A percentile compares a stretch with the other conserved stretches of the same genome.
Conservation (phyloP, 2,113 vertebrate genomes). For the Anthoscopus minutus region DNA sequence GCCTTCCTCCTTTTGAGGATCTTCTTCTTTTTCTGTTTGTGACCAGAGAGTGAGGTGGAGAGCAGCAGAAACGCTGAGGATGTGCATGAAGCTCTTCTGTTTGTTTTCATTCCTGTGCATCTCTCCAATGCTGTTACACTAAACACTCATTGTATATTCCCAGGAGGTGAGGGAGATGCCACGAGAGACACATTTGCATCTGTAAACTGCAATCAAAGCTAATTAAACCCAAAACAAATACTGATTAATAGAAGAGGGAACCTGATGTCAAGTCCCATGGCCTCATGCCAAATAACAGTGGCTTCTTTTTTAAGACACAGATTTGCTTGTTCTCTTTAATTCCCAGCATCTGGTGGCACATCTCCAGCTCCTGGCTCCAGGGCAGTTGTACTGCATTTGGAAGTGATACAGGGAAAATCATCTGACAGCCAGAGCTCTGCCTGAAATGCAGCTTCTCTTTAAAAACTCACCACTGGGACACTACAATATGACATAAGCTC, state of each 20-base stretch:
- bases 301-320: background rate
- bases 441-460: background rate
- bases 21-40: background rate
- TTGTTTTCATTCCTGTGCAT: background rate
- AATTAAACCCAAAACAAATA: constrained; percentile 18
- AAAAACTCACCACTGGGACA: background rate
- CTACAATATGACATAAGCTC: background rate
- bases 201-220: constrained; percentile 22
- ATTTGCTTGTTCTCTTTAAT: background rate
- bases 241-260: background rate
- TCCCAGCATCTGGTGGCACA: background rate
- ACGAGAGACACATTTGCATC: constrained; percentile 33
- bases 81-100: background rate
- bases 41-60: background rate
- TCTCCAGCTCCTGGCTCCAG: background rate
- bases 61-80: background rate
- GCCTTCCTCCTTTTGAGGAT: background rate
- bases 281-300: background rate
- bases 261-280: background rate
- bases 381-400: background rate
- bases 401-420: background rate
- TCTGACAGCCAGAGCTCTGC: background rate
- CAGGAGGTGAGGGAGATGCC: background rate
- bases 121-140: background rate
- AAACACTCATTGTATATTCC: background rate